phyloP scores from a whole-genome alignment of 2,797 vertebrate genomes.

The Pseudochirops corinnae region DNA sequence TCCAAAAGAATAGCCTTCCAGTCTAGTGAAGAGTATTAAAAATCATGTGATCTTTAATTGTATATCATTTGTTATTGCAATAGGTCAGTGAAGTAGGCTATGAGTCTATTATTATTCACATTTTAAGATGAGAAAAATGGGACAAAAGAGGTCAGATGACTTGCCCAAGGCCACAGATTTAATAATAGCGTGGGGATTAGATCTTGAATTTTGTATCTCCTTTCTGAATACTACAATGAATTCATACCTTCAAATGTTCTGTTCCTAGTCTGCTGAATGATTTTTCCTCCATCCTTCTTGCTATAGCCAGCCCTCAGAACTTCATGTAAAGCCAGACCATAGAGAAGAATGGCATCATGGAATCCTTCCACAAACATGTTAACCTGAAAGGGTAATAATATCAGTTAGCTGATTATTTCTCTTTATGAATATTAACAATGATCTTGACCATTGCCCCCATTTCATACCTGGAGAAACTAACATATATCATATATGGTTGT shows the following conservation, averaged over 20 bases:
- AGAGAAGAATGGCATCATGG: conserved; percentile 96
- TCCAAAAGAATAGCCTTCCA: conserved; percentile 6
- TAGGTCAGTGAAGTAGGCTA: neutral
- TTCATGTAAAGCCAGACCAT: conserved; percentile 93
- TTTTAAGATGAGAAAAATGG: conserved; percentile 27
- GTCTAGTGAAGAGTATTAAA: conserved; percentile 2
- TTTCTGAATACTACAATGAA: neutral
- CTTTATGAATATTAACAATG: neutral
- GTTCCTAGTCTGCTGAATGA: conserved; percentile 95
- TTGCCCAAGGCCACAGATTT: neutral
- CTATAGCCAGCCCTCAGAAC: conserved; percentile 92
- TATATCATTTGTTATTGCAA: conserved; percentile 13
- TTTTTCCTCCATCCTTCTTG: conserved; percentile 93
- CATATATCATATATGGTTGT: neutral
- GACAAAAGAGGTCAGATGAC: neutral
- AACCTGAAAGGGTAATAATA: conserved; percentile 86
- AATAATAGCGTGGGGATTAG: neutral
- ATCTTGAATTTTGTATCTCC: neutral
- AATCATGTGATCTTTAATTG: neutral
- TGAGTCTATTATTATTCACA: neutral
- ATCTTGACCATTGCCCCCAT: neutral
- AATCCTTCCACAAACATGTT: conserved; percentile 99
- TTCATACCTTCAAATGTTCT: conserved; percentile 96
- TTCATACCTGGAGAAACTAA: neutral
- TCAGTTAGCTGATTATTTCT: neutral